A percentile compares a stretch with the other conserved stretches of the same genome.
Conservation (phyloP, 1,140 invertebrate species). For the Drosophila mauritiana region DNA sequence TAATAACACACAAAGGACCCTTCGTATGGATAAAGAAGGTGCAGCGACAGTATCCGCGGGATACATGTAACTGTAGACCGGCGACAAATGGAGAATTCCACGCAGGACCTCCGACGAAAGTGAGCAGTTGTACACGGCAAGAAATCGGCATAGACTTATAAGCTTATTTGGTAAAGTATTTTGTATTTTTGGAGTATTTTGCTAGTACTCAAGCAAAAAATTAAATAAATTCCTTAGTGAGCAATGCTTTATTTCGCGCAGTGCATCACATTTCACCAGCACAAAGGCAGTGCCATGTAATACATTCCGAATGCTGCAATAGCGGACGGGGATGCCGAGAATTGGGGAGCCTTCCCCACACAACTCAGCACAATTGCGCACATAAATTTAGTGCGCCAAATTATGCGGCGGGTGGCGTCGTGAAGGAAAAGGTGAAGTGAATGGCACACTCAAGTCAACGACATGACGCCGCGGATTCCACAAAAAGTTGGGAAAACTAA, state of each 20-base stretch:
- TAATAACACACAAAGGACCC: slow-evolving; percentile 82
- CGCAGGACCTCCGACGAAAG: slow-evolving; percentile 17
- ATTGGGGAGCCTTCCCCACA: slow-evolving; percentile 45
- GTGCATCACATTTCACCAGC: slow-evolving; percentile 11
- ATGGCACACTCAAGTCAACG: slow-evolving; percentile 61
- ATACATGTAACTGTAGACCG: slow-evolving; percentile 45
- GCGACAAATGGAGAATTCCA: slow-evolving; percentile 49
- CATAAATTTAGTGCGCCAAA: slow-evolving; percentile 79
- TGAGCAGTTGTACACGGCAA: slow-evolving; percentile 11
- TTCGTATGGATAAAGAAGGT: slow-evolving; percentile 23
- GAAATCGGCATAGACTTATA: background rate
- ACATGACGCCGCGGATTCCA: slow-evolving; percentile 5
- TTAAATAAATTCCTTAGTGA: no score
- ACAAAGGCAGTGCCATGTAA: slow-evolving; percentile 54
- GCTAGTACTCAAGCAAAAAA: no score
- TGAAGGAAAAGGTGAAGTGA: slow-evolving; percentile 47
- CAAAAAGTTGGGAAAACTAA: background rate
- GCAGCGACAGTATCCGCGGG: slow-evolving; percentile 9
- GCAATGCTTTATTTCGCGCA: background rate
- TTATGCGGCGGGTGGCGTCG: slow-evolving; percentile 61
- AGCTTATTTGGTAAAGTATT: no score
- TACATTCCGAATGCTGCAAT: slow-evolving; percentile 43
- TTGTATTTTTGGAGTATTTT: no score
- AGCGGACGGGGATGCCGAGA: background rate
- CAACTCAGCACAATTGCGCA: slow-evolving; percentile 78